Percentiles rank a stretch among this genome's conserved stretches.
Evolutionary conservation across 2,888 invertebrate species (phyloP).

Genomic region (Euproctis similis): DNA sequence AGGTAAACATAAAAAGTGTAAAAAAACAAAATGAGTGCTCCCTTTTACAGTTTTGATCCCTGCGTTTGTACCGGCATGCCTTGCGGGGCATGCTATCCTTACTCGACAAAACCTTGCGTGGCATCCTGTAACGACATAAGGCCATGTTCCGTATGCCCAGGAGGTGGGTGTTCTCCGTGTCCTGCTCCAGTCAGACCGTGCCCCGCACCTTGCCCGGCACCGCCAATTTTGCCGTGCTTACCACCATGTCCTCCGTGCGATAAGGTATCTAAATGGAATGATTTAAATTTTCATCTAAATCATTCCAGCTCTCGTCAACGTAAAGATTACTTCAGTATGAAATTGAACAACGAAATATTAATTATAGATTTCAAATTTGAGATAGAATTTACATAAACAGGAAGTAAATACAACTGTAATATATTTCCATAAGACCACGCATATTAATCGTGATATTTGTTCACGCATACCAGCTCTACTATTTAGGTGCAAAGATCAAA

Average conservation of each 20-base stretch:
- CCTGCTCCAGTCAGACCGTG: slow-evolving; percentile 64
- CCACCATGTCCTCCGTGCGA: slow-evolving; percentile 63
- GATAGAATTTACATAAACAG: too few species aligned
- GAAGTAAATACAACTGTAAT: too few species aligned
- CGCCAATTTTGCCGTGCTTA: slow-evolving; percentile 49
- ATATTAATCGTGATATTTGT: too few species aligned
- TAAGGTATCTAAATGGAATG: slow-evolving; percentile 32
- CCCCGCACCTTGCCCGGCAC: slow-evolving; percentile 44
- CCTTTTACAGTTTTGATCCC: slow-evolving; percentile 63
- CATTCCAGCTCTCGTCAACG: too few species aligned
- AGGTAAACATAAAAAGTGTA: slow-evolving; percentile 28
- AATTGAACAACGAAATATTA: too few species aligned
- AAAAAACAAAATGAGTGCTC: slow-evolving; percentile 60
- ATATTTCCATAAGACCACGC: too few species aligned
- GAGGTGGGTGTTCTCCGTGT: slow-evolving; percentile 63
- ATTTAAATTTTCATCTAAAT: background rate
- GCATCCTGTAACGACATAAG: slow-evolving; percentile 49
- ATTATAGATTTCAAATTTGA: too few species aligned
- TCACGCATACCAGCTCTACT: too few species aligned
- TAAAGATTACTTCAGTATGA: background rate
- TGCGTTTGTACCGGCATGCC: slow-evolving; percentile 56
- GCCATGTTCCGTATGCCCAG: slow-evolving; percentile 58
- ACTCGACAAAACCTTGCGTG: slow-evolving; percentile 54
- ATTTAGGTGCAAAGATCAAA: background rate
- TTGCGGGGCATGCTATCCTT: slow-evolving; percentile 62